A percentile compares a stretch with the other conserved stretches of the same genome.
These are phyloP conservation scores for Eleutherodactylus coqui DNA, from an alignment of 2,797 vertebrate genomes.

Conservation along the genomic window DNA sequence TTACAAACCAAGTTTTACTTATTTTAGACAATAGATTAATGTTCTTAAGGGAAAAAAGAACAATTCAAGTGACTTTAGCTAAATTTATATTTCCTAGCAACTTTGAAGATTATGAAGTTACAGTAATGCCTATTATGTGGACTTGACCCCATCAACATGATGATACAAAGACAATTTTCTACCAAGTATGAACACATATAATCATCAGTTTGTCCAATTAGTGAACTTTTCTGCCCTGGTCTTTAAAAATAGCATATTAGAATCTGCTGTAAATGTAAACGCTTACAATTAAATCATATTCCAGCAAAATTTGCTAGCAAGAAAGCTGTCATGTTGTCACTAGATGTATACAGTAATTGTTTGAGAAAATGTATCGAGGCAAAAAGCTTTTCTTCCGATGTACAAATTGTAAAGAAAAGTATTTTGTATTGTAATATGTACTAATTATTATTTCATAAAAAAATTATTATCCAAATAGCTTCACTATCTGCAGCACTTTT, in stretches of 20 bases:
- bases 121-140: constrained; percentile 1
- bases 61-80: background rate
- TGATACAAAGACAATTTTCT: background rate
- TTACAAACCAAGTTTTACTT: background rate
- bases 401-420: background rate
- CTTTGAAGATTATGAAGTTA: background rate
- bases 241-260: background rate
- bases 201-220: background rate
- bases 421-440: background rate
- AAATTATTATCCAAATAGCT: background rate
- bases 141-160: background rate
- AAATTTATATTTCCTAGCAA: constrained; percentile 7
- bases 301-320: background rate
- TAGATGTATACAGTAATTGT: constrained; percentile 7
- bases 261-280: background rate
- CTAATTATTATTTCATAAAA: background rate
- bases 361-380: background rate
- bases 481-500: background rate
- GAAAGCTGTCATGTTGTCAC: background rate
- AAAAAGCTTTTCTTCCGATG: background rate
- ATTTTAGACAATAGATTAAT: background rate
- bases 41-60: background rate
- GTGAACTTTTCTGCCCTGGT: background rate
- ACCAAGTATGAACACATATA: background rate
- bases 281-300: background rate